These are phyloP conservation scores for Salmo trutta DNA, from an alignment of 2,797 vertebrate species.

Conservation along the genomic window DNA sequence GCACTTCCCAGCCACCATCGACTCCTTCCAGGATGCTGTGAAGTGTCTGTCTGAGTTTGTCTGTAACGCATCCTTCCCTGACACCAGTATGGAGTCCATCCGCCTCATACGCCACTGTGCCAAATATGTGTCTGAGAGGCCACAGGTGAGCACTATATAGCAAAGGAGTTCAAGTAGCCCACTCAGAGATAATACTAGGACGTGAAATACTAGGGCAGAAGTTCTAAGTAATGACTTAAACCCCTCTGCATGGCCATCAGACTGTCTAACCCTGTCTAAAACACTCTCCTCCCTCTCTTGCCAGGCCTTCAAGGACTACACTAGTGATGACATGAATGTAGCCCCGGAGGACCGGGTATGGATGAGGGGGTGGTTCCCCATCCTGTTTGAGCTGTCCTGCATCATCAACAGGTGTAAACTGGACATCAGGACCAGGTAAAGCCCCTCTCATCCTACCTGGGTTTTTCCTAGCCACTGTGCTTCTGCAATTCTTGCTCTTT, in stretches of 20 bases:
- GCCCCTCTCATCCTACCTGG: not conserved
- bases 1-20: conserved; percentile 88
- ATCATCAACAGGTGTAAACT: conserved; percentile 94
- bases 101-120: conserved; percentile 90
- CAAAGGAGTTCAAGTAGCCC: no score
- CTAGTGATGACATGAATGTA: conserved; percentile 90
- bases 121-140: conserved; percentile 90
- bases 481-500: not conserved
- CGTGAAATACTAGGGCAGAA: no score
- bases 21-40: conserved; percentile 91
- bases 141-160: conserved; percentile 76
- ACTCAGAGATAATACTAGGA: no score
- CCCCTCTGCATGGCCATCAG: not conserved
- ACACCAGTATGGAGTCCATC: conserved; percentile 92
- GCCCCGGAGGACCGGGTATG: conserved; percentile 89
- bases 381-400: conserved; percentile 89
- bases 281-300: not conserved
- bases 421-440: conserved; percentile 92
- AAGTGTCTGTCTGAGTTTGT: conserved; percentile 91
- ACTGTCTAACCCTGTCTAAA: not conserved
- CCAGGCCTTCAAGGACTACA: conserved; percentile 89
- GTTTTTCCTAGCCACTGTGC: not conserved
- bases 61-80: conserved; percentile 89
- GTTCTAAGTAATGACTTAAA: not conserved
- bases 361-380: conserved; percentile 91